phyloP scores from a whole-genome alignment of 2,113 vertebrate genomes.

The Petrocephalus zakoni region DNA sequence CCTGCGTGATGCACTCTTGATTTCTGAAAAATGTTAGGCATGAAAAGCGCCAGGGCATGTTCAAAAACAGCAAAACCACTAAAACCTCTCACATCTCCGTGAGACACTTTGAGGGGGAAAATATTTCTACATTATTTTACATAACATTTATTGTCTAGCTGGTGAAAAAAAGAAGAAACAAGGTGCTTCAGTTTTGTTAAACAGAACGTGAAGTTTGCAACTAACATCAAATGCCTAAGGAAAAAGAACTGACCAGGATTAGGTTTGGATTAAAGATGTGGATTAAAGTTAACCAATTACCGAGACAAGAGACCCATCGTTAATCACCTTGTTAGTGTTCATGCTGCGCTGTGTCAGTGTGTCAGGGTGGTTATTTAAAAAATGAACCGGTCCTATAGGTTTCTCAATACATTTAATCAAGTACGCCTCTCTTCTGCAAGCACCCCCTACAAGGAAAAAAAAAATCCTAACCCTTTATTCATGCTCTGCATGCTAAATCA shows the following conservation, averaged over 20 bases:
- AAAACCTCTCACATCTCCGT: neutral
- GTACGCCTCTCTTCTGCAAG: neutral
- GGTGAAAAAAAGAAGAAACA: neutral
- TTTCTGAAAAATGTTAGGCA: constrained; percentile 3
- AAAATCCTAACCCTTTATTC: neutral
- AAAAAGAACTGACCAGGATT: neutral
- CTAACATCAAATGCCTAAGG: neutral
- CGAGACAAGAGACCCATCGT: neutral
- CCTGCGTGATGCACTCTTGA: neutral
- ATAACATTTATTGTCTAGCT: neutral
- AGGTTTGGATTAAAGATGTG: neutral
- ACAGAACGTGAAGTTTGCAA: neutral
- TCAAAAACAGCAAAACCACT: neutral
- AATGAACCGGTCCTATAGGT: neutral
- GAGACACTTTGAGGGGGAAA: neutral
- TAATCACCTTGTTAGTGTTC: neutral
- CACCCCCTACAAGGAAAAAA: neutral
- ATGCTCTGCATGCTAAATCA: neutral
- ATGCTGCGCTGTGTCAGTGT: neutral
- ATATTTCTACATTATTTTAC: neutral
- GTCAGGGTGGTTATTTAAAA: constrained; percentile 1
- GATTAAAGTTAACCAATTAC: neutral
- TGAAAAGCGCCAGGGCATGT: neutral
- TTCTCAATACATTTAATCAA: neutral
- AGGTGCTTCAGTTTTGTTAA: neutral